phyloP scores from a whole-genome alignment of 2,797 vertebrate species.

The Xiphophorus birchmanni region DNA sequence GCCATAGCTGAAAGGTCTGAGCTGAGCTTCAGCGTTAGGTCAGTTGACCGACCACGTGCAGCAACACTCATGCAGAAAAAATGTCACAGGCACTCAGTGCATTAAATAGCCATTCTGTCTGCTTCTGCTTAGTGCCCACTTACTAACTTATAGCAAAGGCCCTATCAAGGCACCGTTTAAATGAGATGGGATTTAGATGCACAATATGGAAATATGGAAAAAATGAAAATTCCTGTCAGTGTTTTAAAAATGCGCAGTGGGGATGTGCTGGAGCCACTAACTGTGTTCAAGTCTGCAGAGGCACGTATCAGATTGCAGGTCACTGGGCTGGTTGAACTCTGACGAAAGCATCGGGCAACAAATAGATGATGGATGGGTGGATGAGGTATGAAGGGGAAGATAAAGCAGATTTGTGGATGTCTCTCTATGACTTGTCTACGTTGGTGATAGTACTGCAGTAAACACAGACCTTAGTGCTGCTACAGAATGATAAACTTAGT shows the following conservation, averaged over 20 bases:
- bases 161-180: not conserved
- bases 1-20: constrained; percentile 52
- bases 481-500: constrained; percentile 57
- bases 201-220: not conserved
- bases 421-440: constrained; percentile 45
- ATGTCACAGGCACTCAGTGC: constrained; percentile 46
- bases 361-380: constrained; percentile 32
- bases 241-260: constrained; percentile 2
- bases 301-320: constrained; percentile 24
- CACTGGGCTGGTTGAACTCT: constrained; percentile 19
- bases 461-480: constrained; percentile 58
- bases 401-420: constrained; percentile 13
- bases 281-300: constrained; percentile 1
- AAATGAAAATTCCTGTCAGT: constrained; percentile 4
- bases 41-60: constrained; percentile 42
- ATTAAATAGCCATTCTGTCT: constrained; percentile 23
- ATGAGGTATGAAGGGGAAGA: constrained; percentile 17
- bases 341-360: constrained; percentile 19
- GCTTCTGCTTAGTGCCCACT: constrained; percentile 19
- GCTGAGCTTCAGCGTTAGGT: constrained; percentile 46
- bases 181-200: not conserved
- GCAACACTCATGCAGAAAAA: constrained; percentile 59
- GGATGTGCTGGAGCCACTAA: constrained; percentile 1
- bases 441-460: constrained; percentile 39
- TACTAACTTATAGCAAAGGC: not conserved